Conservation (phyloP, 1,140 invertebrate genomes). For the Pseudachorutes palmiensis region DNA sequence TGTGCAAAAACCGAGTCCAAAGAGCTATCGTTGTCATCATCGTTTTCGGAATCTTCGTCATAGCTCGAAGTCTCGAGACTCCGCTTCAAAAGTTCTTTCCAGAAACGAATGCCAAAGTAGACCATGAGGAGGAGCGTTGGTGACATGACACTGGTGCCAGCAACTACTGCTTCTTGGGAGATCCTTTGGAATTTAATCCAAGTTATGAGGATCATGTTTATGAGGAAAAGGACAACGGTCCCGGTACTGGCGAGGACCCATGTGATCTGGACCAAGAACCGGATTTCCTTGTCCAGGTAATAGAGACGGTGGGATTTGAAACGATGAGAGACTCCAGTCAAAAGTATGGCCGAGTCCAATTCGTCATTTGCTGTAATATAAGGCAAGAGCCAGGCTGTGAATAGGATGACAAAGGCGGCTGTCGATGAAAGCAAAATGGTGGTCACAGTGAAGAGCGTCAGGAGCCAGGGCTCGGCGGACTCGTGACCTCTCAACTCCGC, state of each 20-base stretch:
- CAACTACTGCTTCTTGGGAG: neutral
- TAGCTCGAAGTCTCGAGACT: too few relatives aligned
- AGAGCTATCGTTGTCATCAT: too few relatives aligned
- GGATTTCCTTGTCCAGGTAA: neutral
- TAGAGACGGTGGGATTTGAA: neutral
- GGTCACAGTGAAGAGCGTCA: constrained; percentile 21
- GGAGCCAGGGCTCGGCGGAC: constrained; percentile 10
- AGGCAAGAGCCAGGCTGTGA: constrained; percentile 13
- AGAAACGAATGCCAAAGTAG: constrained; percentile 15
- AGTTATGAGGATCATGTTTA: constrained; percentile 53
- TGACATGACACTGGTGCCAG: neutral
- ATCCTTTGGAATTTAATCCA: constrained; percentile 44
- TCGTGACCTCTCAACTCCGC: constrained; percentile 29
- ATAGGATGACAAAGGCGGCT: constrained; percentile 14
- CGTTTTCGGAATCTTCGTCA: too few relatives aligned
- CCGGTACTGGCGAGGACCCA: constrained; percentile 22
- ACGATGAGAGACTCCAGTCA: neutral
- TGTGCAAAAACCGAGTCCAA: too few relatives aligned
- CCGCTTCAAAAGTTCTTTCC: neutral
- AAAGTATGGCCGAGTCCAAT: neutral
- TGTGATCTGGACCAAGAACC: constrained; percentile 3
- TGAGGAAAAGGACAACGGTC: constrained; percentile 51
- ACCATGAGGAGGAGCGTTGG: neutral
- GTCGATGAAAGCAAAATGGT: constrained; percentile 17
- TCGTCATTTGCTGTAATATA: constrained; percentile 5